Conservation (phyloP, 2,113 vertebrate species). For the Anguilla rostrata region DNA sequence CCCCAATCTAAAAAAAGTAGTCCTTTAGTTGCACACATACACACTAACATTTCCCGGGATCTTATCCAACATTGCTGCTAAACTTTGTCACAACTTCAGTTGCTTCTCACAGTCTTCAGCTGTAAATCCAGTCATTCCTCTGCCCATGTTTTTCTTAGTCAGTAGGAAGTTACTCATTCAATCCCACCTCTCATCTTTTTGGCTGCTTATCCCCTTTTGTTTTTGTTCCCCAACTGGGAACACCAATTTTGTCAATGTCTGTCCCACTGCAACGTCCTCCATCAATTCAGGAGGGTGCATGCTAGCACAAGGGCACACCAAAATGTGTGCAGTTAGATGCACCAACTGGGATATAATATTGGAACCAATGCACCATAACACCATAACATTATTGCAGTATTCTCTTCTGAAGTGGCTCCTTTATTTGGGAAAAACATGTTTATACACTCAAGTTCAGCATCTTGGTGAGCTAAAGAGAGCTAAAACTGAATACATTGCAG, state of each 20-base stretch:
- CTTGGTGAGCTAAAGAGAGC: not conserved
- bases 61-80: not conserved
- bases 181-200: not conserved
- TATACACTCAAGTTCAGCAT: conserved; percentile 4
- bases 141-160: not conserved
- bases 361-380: conserved; percentile 8
- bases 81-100: too few relatives aligned
- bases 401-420: not conserved
- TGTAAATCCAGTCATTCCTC: not conserved
- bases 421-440: conserved; percentile 1
- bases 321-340: too few relatives aligned
- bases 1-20: not conserved
- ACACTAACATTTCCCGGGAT: not conserved
- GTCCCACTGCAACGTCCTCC: too few relatives aligned
- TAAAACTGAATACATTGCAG: not conserved
- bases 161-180: not conserved
- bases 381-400: not conserved
- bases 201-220: not conserved
- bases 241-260: not conserved
- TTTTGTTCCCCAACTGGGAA: not conserved
- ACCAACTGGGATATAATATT: not conserved
- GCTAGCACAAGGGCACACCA: not conserved
- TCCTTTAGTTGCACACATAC: not conserved
- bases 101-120: too few relatives aligned
- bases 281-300: not conserved